Evolutionary conservation across 2,113 vertebrate species (phyloP).

Genomic region (Pholis gunnellus): DNA sequence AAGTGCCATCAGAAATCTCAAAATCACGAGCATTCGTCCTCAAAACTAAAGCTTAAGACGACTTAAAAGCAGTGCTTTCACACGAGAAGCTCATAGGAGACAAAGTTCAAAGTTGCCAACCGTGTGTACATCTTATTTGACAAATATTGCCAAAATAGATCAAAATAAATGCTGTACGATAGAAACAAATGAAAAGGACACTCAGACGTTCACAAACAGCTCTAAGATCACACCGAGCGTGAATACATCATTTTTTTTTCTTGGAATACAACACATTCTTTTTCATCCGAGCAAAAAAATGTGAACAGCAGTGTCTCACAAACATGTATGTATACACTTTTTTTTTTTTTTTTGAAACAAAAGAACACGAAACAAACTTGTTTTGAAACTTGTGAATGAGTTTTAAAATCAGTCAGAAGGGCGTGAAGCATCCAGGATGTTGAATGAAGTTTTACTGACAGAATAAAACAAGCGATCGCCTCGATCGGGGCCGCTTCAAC

Average conservation of each 20-base stretch:
- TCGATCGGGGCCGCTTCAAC: background rate
- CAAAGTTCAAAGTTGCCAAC: background rate
- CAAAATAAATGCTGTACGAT: background rate
- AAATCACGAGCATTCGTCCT: background rate
- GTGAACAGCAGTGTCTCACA: slow-evolving; percentile 36
- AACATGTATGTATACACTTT: slow-evolving; percentile 15
- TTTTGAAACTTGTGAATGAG: slow-evolving; percentile 15
- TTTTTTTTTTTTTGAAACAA: slow-evolving; percentile 4
- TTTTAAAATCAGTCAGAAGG: slow-evolving; percentile 50
- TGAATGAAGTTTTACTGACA: background rate
- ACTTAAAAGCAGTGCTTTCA: background rate
- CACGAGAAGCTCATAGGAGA: slow-evolving; percentile 14
- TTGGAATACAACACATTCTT: slow-evolving; percentile 13
- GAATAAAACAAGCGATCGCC: background rate
- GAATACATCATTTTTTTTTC: background rate
- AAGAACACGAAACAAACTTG: slow-evolving; percentile 20
- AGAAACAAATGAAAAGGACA: slow-evolving; percentile 10
- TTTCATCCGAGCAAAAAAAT: slow-evolving; percentile 33
- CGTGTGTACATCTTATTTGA: background rate
- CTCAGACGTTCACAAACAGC: background rate
- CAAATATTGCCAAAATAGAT: slow-evolving; percentile 14
- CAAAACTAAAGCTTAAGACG: background rate
- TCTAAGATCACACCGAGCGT: slow-evolving; percentile 10
- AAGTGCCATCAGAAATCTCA: background rate
- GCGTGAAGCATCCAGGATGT: slow-evolving; percentile 12